Evolutionary conservation across 2,888 invertebrate genomes (phyloP).

Genomic region (Gymnoscelis rufifasciata): DNA sequence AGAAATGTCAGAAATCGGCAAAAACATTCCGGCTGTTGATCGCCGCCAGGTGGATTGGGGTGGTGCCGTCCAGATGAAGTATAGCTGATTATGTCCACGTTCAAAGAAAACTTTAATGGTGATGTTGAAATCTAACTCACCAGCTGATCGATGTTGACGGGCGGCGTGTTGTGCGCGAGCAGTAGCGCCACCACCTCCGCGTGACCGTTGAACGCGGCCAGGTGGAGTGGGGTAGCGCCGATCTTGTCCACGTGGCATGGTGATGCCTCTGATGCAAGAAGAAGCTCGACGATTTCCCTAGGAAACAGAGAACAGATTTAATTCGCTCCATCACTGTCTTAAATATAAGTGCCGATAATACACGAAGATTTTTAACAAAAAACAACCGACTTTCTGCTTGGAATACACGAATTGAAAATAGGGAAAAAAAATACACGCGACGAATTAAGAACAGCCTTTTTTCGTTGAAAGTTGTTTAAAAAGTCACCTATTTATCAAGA

Average conservation of each 20-base stretch:
- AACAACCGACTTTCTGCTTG: too few species aligned
- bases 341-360: neutral
- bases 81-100: neutral
- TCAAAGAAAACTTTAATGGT: too few species aligned
- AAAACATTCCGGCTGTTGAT: too few species aligned
- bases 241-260: constrained; percentile 93
- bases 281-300: constrained; percentile 90
- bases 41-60: neutral
- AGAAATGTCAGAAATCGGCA: too few species aligned
- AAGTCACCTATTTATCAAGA: too few species aligned
- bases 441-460: too few species aligned
- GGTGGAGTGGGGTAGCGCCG: constrained; percentile 94
- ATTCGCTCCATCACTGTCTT: neutral
- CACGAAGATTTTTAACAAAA: too few species aligned
- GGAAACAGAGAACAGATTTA: neutral
- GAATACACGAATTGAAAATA: too few species aligned
- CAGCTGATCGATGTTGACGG: constrained; percentile 91
- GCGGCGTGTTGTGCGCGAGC: constrained; percentile 88
- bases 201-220: constrained; percentile 97
- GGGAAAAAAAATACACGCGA: too few species aligned
- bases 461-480: too few species aligned
- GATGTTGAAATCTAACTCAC: constrained; percentile 66
- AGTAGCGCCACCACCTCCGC: constrained; percentile 91
- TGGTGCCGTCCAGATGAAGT: too few species aligned
- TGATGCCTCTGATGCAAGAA: constrained; percentile 92